Conservation (phyloP, 2,113 vertebrate genomes). For the Ailurus styani region DNA sequence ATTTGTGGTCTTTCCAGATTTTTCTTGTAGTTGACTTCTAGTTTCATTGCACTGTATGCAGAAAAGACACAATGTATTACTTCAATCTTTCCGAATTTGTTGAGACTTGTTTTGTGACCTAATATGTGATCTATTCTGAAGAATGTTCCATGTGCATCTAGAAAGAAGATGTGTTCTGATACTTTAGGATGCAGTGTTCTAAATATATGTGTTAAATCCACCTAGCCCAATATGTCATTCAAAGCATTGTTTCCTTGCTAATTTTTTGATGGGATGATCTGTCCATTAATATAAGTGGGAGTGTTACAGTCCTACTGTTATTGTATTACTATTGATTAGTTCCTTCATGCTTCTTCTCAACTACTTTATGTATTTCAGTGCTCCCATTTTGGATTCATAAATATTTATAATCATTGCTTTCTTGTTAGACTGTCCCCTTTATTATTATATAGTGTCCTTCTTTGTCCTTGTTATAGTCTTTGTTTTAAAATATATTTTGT, state of each 20-base stretch:
- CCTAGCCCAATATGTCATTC: neutral
- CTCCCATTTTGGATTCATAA: neutral
- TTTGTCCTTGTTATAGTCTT: too few relatives aligned
- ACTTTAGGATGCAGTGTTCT: neutral
- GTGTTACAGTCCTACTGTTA: neutral
- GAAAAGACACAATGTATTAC: neutral
- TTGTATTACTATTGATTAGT: neutral
- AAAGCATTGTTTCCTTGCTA: neutral
- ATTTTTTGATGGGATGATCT: neutral
- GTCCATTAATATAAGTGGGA: neutral
- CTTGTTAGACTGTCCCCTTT: too few relatives aligned
- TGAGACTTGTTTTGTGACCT: too few relatives aligned
- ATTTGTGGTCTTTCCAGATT: too few relatives aligned
- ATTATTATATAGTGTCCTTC: too few relatives aligned
- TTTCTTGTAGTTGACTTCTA: too few relatives aligned
- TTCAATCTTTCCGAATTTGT: neutral
- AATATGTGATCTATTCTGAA: neutral
- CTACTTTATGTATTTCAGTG: neutral
- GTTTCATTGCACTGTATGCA: neutral
- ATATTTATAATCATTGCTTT: neutral
- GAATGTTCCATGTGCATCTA: neutral
- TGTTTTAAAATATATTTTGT: too few relatives aligned
- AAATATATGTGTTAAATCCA: neutral
- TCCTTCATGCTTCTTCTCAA: neutral
- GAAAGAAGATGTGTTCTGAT: neutral